A percentile compares a stretch with the other conserved stretches of the same genome.
Evolutionary conservation across 2,888 invertebrate genomes (phyloP).

Genomic region (Pandemis cinnamomeana): DNA sequence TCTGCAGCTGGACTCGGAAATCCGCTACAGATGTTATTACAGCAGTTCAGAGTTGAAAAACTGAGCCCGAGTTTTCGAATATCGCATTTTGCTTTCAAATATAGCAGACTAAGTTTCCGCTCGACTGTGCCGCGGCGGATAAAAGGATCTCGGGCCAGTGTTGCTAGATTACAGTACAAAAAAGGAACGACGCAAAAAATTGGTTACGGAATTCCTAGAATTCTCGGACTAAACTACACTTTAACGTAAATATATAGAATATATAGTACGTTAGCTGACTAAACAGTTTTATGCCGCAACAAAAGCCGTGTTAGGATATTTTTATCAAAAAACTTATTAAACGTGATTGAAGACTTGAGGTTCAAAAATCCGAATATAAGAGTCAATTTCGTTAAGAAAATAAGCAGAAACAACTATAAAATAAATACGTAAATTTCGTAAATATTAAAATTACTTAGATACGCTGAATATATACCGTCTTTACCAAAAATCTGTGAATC

Average conservation of each 20-base stretch:
- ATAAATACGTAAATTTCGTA: too few relatives aligned
- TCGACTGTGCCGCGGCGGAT: slow-evolving; percentile 31
- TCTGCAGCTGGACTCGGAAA: slow-evolving; percentile 15
- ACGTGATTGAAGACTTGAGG: too few relatives aligned
- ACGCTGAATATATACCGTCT: not conserved
- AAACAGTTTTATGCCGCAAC: too few relatives aligned
- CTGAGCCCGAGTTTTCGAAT: slow-evolving; percentile 20
- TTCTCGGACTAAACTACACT: too few relatives aligned
- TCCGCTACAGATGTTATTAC: slow-evolving; percentile 37
- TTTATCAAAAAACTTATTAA: too few relatives aligned
- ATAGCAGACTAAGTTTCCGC: slow-evolving; percentile 27
- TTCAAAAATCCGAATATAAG: too few relatives aligned
- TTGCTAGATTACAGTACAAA: not conserved
- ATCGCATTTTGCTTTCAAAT: slow-evolving; percentile 30
- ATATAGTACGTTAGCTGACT: too few relatives aligned
- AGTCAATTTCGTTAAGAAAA: too few relatives aligned
- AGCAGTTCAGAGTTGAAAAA: slow-evolving; percentile 35
- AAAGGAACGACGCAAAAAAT: not conserved
- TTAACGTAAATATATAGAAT: too few relatives aligned
- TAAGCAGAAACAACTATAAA: too few relatives aligned
- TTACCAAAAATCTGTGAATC: not conserved
- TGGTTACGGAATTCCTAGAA: not conserved
- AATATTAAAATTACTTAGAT: too few relatives aligned
- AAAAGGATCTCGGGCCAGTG: slow-evolving; percentile 26
- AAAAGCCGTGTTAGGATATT: too few relatives aligned